Evolutionary conservation across 2,888 invertebrate genomes (phyloP), one percentile per base, ranked within the genome.

Genomic region (Gastrophysa polygoni): DNA sequence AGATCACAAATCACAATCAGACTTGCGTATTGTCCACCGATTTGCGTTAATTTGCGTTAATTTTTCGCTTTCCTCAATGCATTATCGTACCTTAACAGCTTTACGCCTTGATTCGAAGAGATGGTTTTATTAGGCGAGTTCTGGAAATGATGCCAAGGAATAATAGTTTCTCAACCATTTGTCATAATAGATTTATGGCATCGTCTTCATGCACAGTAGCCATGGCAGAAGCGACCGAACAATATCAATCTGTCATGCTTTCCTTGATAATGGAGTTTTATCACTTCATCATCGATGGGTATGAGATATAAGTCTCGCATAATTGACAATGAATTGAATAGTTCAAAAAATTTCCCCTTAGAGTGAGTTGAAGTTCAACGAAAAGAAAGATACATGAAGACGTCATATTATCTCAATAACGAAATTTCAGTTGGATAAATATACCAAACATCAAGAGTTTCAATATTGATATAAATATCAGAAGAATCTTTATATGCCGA

Each of bases 111-210:
- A 72, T 63, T 59, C 44, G 59, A 63, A 61, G 20, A 61, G 68
- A 66, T 64, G 64, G 56, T 69, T 69, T 69, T 67, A 71, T 71
- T 71, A 64, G 66, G 50, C 47, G 54, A 48, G 56, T 64, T 64
- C 58, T 67, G 38, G 51, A 59, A 63, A 63, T 61, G 58, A 38
- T 61, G 38, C 58, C 47, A 24, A 14, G 24, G 52, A 48, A 63
- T 62, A 66, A 59, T 59, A 55, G 63, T 51, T 48, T 55, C 29
- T 63, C 66, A 51, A 38, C 38, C 68, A 68, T 68, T 66, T 63
- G 64, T 64, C 68, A 71, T 71, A 68, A 68, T 67, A 69, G 68
- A 68, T 71, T 70, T 70, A 71, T 69, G 66, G 61, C 52, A 43
- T 16, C 58, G 60, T 57, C 59, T 68, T 67, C 65, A 59, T 62